phyloP scores from a whole-genome alignment of 1,140 invertebrate genomes.

The Stegodyphus dumicola region DNA sequence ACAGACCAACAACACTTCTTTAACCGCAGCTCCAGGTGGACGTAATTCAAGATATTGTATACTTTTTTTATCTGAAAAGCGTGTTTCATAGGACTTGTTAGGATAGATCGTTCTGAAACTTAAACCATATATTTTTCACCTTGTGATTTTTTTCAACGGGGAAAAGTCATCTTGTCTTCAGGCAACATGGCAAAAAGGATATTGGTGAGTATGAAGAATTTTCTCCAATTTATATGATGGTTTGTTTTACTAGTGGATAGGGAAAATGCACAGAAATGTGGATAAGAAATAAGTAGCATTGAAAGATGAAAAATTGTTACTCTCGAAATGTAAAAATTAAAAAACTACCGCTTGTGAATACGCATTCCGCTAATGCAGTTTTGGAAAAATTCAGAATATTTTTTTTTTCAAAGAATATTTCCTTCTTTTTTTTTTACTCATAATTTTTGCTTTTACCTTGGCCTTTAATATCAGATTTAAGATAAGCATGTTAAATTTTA shows the following conservation, averaged over 20 bases:
- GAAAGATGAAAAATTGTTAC: neutral
- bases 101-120: neutral
- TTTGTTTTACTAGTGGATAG: neutral
- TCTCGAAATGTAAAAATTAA: neutral
- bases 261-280: neutral
- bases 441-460: too few relatives aligned
- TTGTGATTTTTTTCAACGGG: neutral
- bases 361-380: neutral
- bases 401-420: too few relatives aligned
- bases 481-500: too few relatives aligned
- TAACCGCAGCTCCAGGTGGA: neutral
- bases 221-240: neutral
- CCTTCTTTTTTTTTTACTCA: too few relatives aligned
- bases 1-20: neutral
- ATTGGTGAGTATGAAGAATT: conserved; percentile 3
- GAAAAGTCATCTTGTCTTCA: too few relatives aligned
- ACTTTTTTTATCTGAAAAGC: neutral
- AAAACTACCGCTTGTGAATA: neutral
- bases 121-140: neutral
- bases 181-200: conserved; percentile 19
- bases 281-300: neutral
- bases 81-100: neutral
- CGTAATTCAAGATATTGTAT: neutral
- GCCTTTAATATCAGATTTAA: too few relatives aligned
- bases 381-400: neutral